Base-by-base conservation (phyloP, 2,888 invertebrate species). In the Cyclophora punctaria region DNA sequence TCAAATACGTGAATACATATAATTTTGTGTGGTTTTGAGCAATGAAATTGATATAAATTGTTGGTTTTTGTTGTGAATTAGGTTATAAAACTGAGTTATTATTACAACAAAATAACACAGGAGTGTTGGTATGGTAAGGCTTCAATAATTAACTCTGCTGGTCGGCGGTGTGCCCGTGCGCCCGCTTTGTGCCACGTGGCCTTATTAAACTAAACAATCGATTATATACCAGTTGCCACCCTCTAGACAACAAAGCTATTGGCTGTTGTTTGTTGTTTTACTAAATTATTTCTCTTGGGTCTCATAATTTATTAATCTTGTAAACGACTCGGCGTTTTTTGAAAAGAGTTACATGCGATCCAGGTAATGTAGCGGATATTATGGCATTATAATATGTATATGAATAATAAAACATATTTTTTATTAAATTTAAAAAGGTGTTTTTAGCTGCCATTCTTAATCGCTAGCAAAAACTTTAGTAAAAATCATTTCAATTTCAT, bases 31-130 rank as follows among this genome's bases (percentile, higher is more conserved):
- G 61, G 63, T 65, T 63, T 20, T 67, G 62, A 62, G 56, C 67
- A 66, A 57, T 60, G 56, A 67, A 70, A 73, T 73, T 69, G 66
- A 70, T 66, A 67, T 59, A 65, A 70, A 71, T 69, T 69, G 62
- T 67, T 55, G 62, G 62, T 71, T 20, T 69, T 65, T 56, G 60
- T 58, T 62, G 56, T 62, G 55, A 51, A 56, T 58, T 55, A 51
- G 45, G 57, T 51, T 53, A 56, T 63, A 62, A 64, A 58, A 58
- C 58, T 57, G 55, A 62, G 67, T 67, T 69, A 68, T 70, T 69
- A 67, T 52, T 49, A 62, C 58, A 63, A 65, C 44, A 34, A 59
- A 56, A 68, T 62, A 58, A 63, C 60, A 64, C 58, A 57, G 61
- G 62, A 67, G 59, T 49, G 34, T 35, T 53, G 54, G 56, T 58